Conservation (phyloP, 2,888 invertebrate species). For the Dorcus parallelipipedus region DNA sequence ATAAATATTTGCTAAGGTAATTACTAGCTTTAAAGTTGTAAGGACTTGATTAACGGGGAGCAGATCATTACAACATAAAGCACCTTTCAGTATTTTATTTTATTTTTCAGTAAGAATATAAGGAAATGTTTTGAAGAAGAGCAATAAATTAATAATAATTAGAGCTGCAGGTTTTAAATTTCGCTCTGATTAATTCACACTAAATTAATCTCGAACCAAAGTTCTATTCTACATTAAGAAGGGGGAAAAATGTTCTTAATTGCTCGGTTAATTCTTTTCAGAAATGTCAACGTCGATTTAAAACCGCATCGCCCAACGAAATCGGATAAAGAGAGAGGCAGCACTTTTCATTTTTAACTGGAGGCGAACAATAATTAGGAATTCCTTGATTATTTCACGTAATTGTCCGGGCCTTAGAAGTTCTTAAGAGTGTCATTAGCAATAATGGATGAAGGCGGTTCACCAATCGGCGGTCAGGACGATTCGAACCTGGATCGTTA, state of each 20-base stretch:
- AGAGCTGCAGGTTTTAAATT: not conserved
- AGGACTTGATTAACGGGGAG: too few relatives aligned
- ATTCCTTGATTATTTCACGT: slow-evolving; percentile 47
- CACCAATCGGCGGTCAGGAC: slow-evolving; percentile 41
- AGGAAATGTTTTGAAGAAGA: not conserved
- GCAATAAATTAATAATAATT: not conserved
- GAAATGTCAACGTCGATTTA: slow-evolving; percentile 39
- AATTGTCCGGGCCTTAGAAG: slow-evolving; percentile 43
- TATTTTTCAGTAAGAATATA: too few relatives aligned
- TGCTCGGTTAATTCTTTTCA: slow-evolving; percentile 43
- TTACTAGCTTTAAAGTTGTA: slow-evolving; percentile 16
- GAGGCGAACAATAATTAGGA: slow-evolving; percentile 44
- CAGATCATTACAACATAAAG: too few relatives aligned
- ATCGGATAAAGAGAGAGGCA: slow-evolving; percentile 15
- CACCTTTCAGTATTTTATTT: too few relatives aligned
- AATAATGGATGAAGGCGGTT: slow-evolving; percentile 45
- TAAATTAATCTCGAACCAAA: slow-evolving; percentile 44
- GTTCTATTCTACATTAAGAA: slow-evolving; percentile 39
- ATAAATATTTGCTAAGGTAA: slow-evolving; percentile 20
- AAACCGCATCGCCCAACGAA: slow-evolving; percentile 23
- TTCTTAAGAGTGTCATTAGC: slow-evolving; percentile 48
- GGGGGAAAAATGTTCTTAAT: slow-evolving; percentile 42
- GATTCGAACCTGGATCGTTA: slow-evolving; percentile 39
- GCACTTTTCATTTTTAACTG: slow-evolving; percentile 45
- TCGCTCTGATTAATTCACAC: slow-evolving; percentile 20